These are phyloP conservation scores for Synergus itoensis DNA, from an alignment of 2,888 invertebrate genomes.

Conservation along the genomic window DNA sequence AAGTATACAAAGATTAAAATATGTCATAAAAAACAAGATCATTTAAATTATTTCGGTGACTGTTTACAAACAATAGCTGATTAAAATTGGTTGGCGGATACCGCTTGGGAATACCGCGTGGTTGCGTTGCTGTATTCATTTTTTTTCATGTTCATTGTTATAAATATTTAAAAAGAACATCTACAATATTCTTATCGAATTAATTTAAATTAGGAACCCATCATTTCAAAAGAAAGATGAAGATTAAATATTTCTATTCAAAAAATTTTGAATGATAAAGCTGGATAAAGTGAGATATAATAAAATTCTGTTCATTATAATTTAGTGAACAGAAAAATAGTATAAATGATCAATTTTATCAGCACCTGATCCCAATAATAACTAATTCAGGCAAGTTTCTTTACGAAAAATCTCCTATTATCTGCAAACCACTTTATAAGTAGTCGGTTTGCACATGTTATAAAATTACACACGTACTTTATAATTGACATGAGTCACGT, in stretches of 20 bases:
- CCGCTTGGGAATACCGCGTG: too few species aligned
- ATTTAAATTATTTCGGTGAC: too few species aligned
- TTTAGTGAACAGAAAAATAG: neutral
- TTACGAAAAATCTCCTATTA: neutral
- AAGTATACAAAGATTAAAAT: too few species aligned
- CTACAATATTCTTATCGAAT: neutral
- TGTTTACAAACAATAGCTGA: too few species aligned
- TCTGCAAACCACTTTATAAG: neutral
- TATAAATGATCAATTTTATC: neutral
- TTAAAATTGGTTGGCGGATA: too few species aligned
- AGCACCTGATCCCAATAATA: neutral
- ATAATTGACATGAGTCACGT: constrained; percentile 62
- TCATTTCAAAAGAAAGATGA: neutral
- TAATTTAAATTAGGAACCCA: neutral
- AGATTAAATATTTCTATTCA: neutral
- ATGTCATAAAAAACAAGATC: too few species aligned
- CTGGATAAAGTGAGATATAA: neutral
- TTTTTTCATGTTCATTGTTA: too few species aligned
- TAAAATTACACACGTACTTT: constrained; percentile 19
- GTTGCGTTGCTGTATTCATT: too few species aligned
- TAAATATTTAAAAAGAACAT: too few species aligned
- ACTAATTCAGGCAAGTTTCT: neutral
- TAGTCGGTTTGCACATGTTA: neutral
- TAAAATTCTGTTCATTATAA: too few species aligned
- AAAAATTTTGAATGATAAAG: neutral